Evolutionary conservation across 2,113 vertebrate genomes (phyloP).

Genomic region (Addax nasomaculatus): DNA sequence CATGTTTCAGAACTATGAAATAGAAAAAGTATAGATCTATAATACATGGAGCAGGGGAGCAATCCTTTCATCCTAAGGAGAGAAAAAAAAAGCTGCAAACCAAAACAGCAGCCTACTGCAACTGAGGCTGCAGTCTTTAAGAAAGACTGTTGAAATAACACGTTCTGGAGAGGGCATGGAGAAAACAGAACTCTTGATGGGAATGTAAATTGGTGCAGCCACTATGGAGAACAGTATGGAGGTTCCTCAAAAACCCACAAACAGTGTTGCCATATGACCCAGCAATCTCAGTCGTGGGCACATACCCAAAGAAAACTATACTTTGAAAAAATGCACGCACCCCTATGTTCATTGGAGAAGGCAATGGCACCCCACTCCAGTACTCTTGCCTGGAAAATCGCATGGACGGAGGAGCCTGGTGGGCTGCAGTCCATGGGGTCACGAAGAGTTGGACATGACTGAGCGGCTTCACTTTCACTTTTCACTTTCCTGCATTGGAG

Average conservation of each 20-base stretch:
- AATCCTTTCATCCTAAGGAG: neutral
- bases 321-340: neutral
- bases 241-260: neutral
- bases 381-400: neutral
- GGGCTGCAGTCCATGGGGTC: neutral
- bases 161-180: neutral
- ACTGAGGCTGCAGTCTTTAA: neutral
- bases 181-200: neutral
- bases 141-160: neutral
- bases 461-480: neutral
- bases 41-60: neutral
- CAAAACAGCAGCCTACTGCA: neutral
- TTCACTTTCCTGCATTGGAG: neutral
- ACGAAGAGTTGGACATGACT: fast-evolving
- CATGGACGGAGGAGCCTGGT: neutral
- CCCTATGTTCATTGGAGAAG: neutral
- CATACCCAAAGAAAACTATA: neutral
- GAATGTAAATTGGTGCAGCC: neutral
- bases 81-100: neutral
- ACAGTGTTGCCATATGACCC: neutral
- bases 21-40: neutral
- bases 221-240: neutral
- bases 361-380: neutral
- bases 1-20: neutral
- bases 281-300: neutral